A percentile compares a stretch with the other conserved stretches of the same genome.
phyloP scores from a whole-genome alignment of 2,797 vertebrate species.

The Hapalemur alaotrensis region DNA sequence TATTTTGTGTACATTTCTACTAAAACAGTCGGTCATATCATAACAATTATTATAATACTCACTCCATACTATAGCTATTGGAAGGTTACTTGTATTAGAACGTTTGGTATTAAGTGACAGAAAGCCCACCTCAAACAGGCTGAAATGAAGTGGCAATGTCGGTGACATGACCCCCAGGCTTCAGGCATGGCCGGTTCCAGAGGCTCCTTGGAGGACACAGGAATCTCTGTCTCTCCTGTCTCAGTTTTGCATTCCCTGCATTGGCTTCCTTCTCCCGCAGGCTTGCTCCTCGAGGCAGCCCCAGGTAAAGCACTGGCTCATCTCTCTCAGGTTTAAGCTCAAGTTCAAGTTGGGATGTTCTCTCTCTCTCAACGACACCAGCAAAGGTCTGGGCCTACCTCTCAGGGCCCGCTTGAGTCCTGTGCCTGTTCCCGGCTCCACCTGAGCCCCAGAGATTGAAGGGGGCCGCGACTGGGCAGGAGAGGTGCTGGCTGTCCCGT shows the following conservation, averaged over 20 bases:
- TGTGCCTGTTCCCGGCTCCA: not conserved
- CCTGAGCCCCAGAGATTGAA: not conserved
- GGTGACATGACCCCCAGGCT: not conserved
- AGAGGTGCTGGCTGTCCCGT: not conserved
- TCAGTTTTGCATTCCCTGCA: not conserved
- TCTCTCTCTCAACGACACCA: not conserved
- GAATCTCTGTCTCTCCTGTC: not conserved
- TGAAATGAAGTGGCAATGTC: not conserved
- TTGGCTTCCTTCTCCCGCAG: not conserved
- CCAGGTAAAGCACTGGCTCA: not conserved
- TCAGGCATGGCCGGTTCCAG: not conserved
- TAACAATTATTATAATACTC: not conserved
- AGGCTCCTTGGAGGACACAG: fast-evolving
- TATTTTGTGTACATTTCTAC: not conserved
- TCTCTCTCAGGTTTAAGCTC: not conserved
- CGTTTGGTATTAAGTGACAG: not conserved
- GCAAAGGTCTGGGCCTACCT: not conserved
- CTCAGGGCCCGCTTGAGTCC: not conserved
- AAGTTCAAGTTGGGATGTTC: not conserved
- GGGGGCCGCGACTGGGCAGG: too few species aligned
- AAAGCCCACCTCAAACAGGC: not conserved
- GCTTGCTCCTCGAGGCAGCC: too few species aligned
- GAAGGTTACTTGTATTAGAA: not conserved
- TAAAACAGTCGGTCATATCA: not conserved
- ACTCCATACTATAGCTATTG: not conserved